Base-by-base conservation (phyloP, 64 coral and sea anemone species). In the Acropora yongei region DNA sequence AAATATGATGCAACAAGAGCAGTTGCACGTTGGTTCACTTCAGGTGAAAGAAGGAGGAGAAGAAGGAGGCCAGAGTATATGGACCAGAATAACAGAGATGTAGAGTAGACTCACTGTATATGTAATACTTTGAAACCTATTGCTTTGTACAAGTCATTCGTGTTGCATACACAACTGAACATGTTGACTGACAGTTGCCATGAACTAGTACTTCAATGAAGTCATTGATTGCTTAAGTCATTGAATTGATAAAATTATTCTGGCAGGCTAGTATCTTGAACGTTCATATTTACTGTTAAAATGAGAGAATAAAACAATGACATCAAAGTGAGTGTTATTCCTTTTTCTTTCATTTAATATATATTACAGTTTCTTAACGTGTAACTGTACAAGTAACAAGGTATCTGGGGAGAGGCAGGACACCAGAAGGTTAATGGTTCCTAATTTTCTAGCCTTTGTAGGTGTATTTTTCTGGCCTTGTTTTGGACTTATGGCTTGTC, bases 1-100 rank as follows among this genome's bases (percentile, higher is more conserved):
- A 72, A 88, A 77, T 88, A 83, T 39, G 20, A 83, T 55, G 46
- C 80, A 83, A 83, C 80, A 61, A 66, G 80, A 83, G 80, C 80
- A 61, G 80, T 5, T 83, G 80, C 80, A 83, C 1, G 80, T 61
- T 83, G 80, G 80, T 61, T 83, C 3, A 61, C 49, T 41, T 83
- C 49, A 83, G 80, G 80, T 58, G 50, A 55, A 55, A 83, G 49
- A 61, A 58, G 40, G 50, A 83, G 80, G 30, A 57, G 80, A 61
- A 58, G 40, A 17, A 83, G 80, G 30, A 57, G 80, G 18, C 80
- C 80, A 83, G 80, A 83, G 78, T 80, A 80, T 80, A 51, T 80
- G 78, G 78, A 80, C 1, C 51, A 55, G 2, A 55, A 55, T 55
- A 55, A 55, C 6, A 55, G 51, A 55, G 51, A 55, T 55, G 51